phyloP scores from a whole-genome alignment of 1,140 invertebrate species.

The Lepidurus arcticus region DNA sequence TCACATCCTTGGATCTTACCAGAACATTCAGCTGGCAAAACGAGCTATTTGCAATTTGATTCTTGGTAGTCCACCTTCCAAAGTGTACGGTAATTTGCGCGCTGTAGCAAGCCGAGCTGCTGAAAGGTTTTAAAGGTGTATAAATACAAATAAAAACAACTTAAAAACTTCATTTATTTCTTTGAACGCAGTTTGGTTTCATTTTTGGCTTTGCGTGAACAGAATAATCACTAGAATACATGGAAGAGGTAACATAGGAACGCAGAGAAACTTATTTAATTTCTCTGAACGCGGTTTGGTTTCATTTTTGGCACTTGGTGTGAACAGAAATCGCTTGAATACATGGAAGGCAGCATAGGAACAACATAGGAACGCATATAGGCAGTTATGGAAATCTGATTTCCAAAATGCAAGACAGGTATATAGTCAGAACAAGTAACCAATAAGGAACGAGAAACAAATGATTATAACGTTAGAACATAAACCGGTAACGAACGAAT shows the following conservation, averaged over 20 bases:
- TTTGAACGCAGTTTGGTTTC: not conserved
- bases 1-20: conserved; percentile 94
- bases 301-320: too few relatives aligned
- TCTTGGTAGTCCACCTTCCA: conserved; percentile 88
- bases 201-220: not conserved
- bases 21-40: conserved; percentile 92
- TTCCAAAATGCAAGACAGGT: too few relatives aligned
- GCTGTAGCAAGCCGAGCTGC: conserved; percentile 73
- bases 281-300: too few relatives aligned
- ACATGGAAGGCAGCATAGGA: too few relatives aligned
- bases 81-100: conserved; percentile 89
- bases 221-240: too few relatives aligned
- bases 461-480: not conserved
- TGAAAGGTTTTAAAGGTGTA: conserved; percentile 61
- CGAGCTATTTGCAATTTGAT: conserved; percentile 97
- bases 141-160: not conserved
- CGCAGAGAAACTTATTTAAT: too few relatives aligned
- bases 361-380: too few relatives aligned
- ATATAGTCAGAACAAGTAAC: not conserved
- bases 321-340: too few relatives aligned
- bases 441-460: not conserved
- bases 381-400: too few relatives aligned
- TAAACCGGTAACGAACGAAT: not conserved
- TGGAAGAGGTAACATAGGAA: too few relatives aligned
- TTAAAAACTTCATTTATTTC: not conserved